Percentiles rank a stretch among this genome's conserved stretches.
Conservation (phyloP, 2,113 vertebrate species). For the Forbesichthys agassizii region DNA sequence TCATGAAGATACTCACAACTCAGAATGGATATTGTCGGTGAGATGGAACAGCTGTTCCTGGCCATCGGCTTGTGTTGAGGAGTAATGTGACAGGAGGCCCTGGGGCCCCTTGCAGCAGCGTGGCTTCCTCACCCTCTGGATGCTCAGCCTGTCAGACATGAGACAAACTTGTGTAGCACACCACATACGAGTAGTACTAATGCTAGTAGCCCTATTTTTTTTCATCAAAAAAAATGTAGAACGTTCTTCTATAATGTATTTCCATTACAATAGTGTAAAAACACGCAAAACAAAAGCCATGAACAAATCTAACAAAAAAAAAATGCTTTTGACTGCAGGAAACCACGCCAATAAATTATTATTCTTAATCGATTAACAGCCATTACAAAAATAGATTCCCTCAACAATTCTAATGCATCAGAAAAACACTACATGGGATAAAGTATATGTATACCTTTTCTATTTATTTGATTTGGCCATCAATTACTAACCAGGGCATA, state of each 20-base stretch:
- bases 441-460: not conserved
- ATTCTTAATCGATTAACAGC: too few relatives aligned
- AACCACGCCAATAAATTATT: too few relatives aligned
- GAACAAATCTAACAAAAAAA: too few relatives aligned
- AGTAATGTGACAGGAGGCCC: conserved; percentile 89
- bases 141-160: conserved; percentile 75
- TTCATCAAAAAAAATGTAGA: too few relatives aligned
- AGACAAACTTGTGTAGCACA: conserved; percentile 5
- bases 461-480: not conserved
- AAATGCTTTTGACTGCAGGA: too few relatives aligned
- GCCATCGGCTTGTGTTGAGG: conserved; percentile 86
- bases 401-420: too few relatives aligned
- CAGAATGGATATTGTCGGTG: conserved; percentile 91
- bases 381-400: too few relatives aligned
- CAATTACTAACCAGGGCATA: not conserved
- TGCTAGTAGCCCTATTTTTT: too few relatives aligned
- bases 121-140: conserved; percentile 85
- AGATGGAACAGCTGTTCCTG: conserved; percentile 95
- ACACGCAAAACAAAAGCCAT: too few relatives aligned
- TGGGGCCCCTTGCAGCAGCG: conserved; percentile 93
- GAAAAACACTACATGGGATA: too few relatives aligned
- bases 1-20: conserved; percentile 85
- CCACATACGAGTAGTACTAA: not conserved
- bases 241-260: too few relatives aligned
- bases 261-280: too few relatives aligned